Evolutionary conservation across 2,797 vertebrate genomes (phyloP).

Genomic region (Tachyglossus aculeatus): DNA sequence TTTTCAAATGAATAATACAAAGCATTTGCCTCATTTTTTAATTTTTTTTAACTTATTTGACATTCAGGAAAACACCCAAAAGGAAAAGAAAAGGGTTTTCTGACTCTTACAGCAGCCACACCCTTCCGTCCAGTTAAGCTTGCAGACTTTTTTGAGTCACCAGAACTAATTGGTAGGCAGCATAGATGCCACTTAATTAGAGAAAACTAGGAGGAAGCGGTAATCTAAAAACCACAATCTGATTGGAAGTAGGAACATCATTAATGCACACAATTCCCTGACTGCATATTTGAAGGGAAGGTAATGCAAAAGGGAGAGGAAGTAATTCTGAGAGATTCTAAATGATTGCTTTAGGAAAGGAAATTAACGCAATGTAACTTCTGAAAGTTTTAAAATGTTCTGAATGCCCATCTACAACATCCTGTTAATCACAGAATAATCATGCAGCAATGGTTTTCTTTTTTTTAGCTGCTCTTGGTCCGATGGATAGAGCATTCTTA

Average conservation of each 20-base stretch:
- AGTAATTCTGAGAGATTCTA: conserved; percentile 5
- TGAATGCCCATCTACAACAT: not conserved
- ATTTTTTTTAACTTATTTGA: conserved; percentile 33
- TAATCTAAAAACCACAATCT: conserved; percentile 34
- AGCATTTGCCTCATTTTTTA: too few relatives aligned
- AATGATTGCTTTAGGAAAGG: conserved; percentile 11
- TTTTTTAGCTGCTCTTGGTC: too few relatives aligned
- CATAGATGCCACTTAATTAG: conserved; percentile 26
- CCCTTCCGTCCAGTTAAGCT: conserved; percentile 13
- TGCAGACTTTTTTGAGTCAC: conserved; percentile 16
- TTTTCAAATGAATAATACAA: conserved; percentile 40
- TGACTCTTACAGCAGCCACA: not conserved
- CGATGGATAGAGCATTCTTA: too few relatives aligned
- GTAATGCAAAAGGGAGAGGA: conserved; percentile 6
- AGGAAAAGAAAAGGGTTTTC: not conserved
- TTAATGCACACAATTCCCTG: conserved; percentile 27
- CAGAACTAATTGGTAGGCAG: conserved; percentile 24
- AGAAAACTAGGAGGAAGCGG: conserved; percentile 16
- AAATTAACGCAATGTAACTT: not conserved
- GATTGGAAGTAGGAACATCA: conserved; percentile 8
- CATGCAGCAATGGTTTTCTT: too few relatives aligned
- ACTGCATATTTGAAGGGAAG: not conserved
- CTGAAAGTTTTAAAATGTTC: conserved; percentile 28
- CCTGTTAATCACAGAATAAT: conserved; percentile 15
- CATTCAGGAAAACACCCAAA: conserved; percentile 14